A percentile compares a stretch with the other conserved stretches of the same genome.
These are phyloP conservation scores for Hippasteria phrygiana DNA, from an alignment of 53 echinoderm and acorn worm genomes.

Conservation along the genomic window DNA sequence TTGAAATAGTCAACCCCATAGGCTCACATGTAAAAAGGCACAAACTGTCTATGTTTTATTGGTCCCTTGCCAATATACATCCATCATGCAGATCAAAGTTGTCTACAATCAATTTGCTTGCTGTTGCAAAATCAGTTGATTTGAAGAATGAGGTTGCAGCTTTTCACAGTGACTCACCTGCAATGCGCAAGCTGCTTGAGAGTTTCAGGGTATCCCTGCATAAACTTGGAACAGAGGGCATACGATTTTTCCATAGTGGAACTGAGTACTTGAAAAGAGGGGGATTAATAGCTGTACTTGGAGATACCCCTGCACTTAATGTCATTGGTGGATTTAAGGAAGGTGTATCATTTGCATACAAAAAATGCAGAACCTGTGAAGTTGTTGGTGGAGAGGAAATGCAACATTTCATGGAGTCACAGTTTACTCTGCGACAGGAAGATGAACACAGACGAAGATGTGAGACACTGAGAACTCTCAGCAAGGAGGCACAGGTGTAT, in stretches of 20 bases:
- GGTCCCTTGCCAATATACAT: conserved; percentile 65
- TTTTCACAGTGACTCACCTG: conserved; percentile 23
- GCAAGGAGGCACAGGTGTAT: conserved; percentile 55
- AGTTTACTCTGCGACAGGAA: conserved; percentile 56
- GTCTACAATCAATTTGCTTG: conserved; percentile 67
- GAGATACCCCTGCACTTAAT: conserved; percentile 76
- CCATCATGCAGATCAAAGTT: conserved; percentile 70
- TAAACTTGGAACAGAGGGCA: conserved; percentile 56
- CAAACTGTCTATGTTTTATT: conserved; percentile 75
- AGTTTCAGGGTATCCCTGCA: conserved; percentile 58
- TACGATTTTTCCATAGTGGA: conserved; percentile 45
- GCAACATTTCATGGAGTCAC: conserved; percentile 52
- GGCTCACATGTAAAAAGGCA: conserved; percentile 74
- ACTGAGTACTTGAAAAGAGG: conserved; percentile 54
- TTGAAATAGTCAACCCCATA: conserved; percentile 76
- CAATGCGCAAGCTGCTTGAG: conserved; percentile 11
- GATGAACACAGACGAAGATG: conserved; percentile 69
- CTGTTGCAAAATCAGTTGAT: conserved; percentile 71
- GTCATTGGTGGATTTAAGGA: conserved; percentile 82
- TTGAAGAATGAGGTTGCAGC: conserved; percentile 1
- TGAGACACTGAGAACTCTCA: conserved; percentile 41
- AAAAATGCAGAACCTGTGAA: conserved; percentile 70
- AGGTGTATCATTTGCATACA: conserved; percentile 74
- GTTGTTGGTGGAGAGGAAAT: conserved; percentile 47
- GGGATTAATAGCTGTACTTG: conserved; percentile 58